These are phyloP conservation scores for Myiotriccus ornatus DNA, from an alignment of 2,797 vertebrate species.

Conservation along the genomic window DNA sequence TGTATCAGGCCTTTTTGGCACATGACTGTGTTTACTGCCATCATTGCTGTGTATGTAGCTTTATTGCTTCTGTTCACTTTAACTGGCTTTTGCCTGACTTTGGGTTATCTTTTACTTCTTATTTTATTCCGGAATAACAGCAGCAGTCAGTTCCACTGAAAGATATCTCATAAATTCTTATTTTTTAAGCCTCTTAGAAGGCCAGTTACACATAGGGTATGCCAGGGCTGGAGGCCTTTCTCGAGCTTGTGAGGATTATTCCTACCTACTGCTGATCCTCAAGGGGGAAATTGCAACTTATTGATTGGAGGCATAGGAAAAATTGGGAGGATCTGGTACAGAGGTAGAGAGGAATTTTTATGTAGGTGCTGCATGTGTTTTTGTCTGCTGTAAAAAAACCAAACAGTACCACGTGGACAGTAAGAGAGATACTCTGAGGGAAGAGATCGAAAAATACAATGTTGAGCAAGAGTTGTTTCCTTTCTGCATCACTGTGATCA, in stretches of 20 bases:
- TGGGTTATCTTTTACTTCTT: neutral
- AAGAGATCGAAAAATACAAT: fast-evolving
- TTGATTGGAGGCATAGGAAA: neutral
- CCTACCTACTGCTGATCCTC: neutral
- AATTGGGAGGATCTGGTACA: neutral
- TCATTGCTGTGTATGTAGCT: neutral
- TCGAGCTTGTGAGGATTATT: neutral
- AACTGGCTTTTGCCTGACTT: neutral
- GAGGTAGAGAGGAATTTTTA: neutral
- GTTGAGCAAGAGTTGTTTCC: neutral
- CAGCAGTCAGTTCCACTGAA: neutral
- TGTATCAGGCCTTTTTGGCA: neutral
- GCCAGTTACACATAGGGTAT: neutral
- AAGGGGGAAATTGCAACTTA: neutral
- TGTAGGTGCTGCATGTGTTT: fast-evolving
- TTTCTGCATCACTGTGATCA: neutral
- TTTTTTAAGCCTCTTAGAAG: slow-evolving; percentile 43
- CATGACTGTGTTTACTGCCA: neutral
- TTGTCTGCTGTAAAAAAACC: neutral
- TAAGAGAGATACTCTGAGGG: neutral
- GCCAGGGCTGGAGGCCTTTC: neutral
- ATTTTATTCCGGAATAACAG: neutral
- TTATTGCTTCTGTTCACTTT: neutral
- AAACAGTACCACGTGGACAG: neutral
- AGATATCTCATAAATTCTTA: neutral